Evolutionary conservation across 2,113 vertebrate genomes (phyloP).

Genomic region (Agapornis roseicollis): DNA sequence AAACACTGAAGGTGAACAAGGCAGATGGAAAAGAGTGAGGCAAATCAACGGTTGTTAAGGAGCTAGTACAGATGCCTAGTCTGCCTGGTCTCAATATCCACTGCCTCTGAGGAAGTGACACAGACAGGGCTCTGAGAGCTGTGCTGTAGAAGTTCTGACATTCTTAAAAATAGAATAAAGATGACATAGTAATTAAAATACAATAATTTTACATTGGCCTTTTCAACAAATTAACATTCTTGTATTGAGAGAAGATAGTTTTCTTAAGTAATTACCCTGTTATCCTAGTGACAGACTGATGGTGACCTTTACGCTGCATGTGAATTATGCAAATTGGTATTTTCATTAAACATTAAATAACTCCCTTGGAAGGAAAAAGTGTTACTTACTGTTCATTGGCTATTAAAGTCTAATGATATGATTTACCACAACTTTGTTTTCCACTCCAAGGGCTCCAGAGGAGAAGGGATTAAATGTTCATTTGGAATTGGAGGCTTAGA

Average conservation of each 20-base stretch:
- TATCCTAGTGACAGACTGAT: slow-evolving; percentile 37
- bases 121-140: background rate
- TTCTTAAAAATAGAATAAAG: slow-evolving; percentile 22
- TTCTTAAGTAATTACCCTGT: slow-evolving; percentile 54
- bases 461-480: slow-evolving; percentile 26
- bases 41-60: background rate
- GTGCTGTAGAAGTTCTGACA: background rate
- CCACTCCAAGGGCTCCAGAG: background rate
- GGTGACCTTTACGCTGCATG: slow-evolving; percentile 55
- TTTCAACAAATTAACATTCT: slow-evolving; percentile 48
- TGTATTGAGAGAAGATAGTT: slow-evolving; percentile 28
- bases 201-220: slow-evolving; percentile 27
- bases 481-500: slow-evolving; percentile 27
- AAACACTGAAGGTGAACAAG: background rate
- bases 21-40: background rate
- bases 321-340: slow-evolving; percentile 64
- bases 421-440: slow-evolving; percentile 55
- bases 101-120: background rate
- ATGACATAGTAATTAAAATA: slow-evolving; percentile 36
- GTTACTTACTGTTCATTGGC: slow-evolving; percentile 24
- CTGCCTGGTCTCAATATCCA: background rate
- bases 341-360: slow-evolving; percentile 70
- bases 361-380: slow-evolving; percentile 46
- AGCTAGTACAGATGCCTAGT: background rate
- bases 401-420: slow-evolving; percentile 42